These are phyloP conservation scores for Theristicus caerulescens DNA, from an alignment of 2,113 vertebrate genomes.

Conservation along the genomic window DNA sequence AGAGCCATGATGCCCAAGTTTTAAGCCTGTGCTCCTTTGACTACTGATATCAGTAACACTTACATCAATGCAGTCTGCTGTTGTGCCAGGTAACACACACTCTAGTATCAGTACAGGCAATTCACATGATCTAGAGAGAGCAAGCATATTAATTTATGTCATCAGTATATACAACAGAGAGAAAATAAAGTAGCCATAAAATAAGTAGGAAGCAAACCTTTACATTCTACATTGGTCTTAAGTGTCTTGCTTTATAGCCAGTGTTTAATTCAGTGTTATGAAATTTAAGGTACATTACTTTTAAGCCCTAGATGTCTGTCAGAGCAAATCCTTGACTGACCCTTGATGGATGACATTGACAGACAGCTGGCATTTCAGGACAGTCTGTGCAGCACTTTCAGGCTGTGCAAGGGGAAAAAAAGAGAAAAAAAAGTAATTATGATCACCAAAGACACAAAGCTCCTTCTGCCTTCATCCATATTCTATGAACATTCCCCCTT, in stretches of 20 bases:
- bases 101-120: neutral
- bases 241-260: neutral
- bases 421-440: neutral
- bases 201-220: neutral
- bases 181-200: neutral
- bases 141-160: neutral
- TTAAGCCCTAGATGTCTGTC: neutral
- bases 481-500: neutral
- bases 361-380: conserved; percentile 28
- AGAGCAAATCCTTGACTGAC: neutral
- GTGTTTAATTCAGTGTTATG: neutral
- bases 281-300: neutral
- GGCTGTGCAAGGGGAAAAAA: neutral
- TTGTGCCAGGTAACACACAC: neutral
- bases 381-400: neutral
- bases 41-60: neutral
- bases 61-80: neutral
- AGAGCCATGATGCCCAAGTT: neutral
- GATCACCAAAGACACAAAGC: neutral
- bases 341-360: neutral
- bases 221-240: neutral
- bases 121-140: neutral
- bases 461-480: neutral
- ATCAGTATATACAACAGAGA: neutral
- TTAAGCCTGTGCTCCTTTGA: neutral